Conservation (phyloP, 1,140 invertebrate genomes). For the Octopus sinensis region DNA sequence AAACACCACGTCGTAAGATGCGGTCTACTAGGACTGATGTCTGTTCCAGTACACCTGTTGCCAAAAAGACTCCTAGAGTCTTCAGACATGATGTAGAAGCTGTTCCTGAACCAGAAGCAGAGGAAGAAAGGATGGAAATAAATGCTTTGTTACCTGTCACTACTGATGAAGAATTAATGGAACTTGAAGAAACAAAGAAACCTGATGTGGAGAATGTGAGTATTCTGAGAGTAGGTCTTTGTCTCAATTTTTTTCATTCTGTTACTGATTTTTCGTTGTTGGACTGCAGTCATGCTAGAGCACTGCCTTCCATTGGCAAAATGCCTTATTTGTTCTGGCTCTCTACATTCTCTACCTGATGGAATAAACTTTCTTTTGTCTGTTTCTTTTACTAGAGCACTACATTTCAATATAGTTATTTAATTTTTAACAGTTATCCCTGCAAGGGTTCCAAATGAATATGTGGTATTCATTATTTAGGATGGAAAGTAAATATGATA, state of each 20-base stretch:
- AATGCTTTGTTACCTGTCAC: not conserved
- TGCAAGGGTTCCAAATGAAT: no score
- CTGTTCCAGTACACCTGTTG: not conserved
- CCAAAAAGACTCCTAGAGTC: not conserved
- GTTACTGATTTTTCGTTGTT: no score
- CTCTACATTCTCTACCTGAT: no score
- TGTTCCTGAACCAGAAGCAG: not conserved
- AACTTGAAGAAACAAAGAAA: not conserved
- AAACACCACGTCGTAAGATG: not conserved
- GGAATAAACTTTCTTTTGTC: no score
- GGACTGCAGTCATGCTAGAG: no score
- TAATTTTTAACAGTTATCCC: no score
- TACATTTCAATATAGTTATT: no score
- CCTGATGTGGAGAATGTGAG: not conserved
- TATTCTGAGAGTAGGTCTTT: not conserved
- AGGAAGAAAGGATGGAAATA: not conserved
- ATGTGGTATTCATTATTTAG: no score
- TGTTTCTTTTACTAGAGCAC: no score
- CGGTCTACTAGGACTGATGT: not conserved
- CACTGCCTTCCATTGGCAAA: no score
- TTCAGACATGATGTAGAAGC: not conserved
- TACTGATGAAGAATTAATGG: not conserved
- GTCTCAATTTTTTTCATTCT: not conserved
- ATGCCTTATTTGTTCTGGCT: no score
- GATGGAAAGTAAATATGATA: no score